These are phyloP conservation scores for Microplitis deprimator DNA, from an alignment of 2,888 invertebrate genomes.

Conservation along the genomic window DNA sequence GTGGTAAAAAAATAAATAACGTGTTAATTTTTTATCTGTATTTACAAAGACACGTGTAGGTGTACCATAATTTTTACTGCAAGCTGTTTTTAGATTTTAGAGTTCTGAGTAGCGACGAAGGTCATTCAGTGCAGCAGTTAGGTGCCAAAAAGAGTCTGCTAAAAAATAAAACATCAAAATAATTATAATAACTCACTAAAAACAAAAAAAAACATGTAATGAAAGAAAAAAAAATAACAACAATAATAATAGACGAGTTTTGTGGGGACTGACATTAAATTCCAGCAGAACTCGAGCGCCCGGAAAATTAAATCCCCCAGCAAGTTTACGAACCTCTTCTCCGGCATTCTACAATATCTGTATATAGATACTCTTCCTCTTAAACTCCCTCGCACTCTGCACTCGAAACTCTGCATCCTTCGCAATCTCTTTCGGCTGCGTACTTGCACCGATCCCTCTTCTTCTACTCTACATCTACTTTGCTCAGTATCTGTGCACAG, in stretches of 20 bases:
- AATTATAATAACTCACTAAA: not conserved
- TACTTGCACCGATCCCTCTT: not conserved
- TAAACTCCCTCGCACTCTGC: conserved; percentile 17
- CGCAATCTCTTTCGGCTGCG: conserved; percentile 1
- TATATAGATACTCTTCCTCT: conserved; percentile 23
- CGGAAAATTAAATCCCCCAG: conserved; percentile 42
- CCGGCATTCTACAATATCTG: conserved; percentile 2
- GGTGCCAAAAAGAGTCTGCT: not conserved
- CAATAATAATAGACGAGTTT: conserved; percentile 18
- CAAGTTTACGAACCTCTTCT: conserved; percentile 37
- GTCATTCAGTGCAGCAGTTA: not conserved
- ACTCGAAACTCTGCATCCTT: not conserved
- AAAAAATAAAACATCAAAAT: not conserved
- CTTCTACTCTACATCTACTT: not conserved
- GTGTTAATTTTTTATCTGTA: not conserved
- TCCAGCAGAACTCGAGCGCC: conserved; percentile 26
- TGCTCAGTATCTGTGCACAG: not conserved
- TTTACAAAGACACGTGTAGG: not conserved
- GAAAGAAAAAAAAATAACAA: conserved; percentile 19
- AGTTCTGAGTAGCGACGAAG: not conserved
- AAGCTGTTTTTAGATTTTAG: not conserved
- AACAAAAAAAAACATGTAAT: conserved; percentile 5
- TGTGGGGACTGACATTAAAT: conserved; percentile 32
- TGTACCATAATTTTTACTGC: not conserved
- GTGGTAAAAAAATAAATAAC: not conserved